A percentile compares a stretch with the other conserved stretches of the same genome.
These are phyloP conservation scores for Philypnodon macrostomus DNA, from an alignment of 2,797 vertebrate genomes.

Conservation along the genomic window DNA sequence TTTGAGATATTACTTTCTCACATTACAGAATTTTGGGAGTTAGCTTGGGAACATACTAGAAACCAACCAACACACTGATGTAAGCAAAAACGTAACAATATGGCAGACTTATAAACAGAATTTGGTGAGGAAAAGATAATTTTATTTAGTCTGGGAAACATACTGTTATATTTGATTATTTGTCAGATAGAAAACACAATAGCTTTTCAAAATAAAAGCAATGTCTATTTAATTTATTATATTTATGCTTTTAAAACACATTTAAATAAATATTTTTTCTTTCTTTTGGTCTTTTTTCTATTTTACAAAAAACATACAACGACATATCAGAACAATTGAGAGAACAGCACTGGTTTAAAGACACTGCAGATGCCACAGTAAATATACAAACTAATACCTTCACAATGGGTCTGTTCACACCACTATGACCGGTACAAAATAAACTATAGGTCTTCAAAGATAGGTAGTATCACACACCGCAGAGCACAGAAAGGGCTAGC, in stretches of 20 bases:
- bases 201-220: conserved; percentile 99
- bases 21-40: too few relatives aligned
- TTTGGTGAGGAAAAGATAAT: conserved; percentile 70
- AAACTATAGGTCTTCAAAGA: conserved; percentile 35
- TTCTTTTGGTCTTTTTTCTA: conserved; percentile 41
- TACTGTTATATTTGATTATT: conserved; percentile 83
- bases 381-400: conserved; percentile 36
- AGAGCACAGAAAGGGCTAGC: conserved; percentile 46
- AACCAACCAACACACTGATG: background rate
- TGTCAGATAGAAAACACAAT: conserved; percentile 89
- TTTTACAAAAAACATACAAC: conserved; percentile 67
- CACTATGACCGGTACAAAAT: conserved; percentile 43
- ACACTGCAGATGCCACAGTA: conserved; percentile 48
- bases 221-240: conserved; percentile 75
- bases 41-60: too few relatives aligned
- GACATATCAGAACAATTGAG: conserved; percentile 53
- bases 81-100: too few relatives aligned
- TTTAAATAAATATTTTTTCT: conserved; percentile 80
- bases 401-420: conserved; percentile 46
- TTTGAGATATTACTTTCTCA: too few relatives aligned
- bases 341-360: conserved; percentile 55
- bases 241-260: conserved; percentile 73
- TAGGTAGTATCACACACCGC: conserved; percentile 42
- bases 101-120: background rate
- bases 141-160: conserved; percentile 79